Conservation (phyloP, 2,113 vertebrate species). For the Pterophyllum scalare region DNA sequence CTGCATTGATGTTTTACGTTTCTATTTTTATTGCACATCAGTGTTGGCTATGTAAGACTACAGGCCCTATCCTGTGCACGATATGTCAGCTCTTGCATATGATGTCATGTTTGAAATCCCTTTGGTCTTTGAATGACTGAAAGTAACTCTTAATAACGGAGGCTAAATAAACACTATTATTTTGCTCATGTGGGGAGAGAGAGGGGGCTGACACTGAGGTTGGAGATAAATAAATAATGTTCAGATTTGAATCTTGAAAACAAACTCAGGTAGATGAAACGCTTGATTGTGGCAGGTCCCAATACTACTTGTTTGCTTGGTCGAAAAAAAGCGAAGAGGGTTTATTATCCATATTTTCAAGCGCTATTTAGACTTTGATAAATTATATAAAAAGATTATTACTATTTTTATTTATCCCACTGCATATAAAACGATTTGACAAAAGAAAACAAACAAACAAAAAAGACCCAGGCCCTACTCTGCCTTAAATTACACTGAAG, state of each 20-base stretch:
- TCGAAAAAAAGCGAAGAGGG: not conserved
- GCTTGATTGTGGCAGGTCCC: conserved; percentile 40
- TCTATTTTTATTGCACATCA: conserved; percentile 72
- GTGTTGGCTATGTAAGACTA: conserved; percentile 62
- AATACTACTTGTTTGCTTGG: conserved; percentile 26
- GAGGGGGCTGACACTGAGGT: not conserved
- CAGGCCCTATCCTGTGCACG: conserved; percentile 51
- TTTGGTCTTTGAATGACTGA: conserved; percentile 60
- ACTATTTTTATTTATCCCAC: not conserved
- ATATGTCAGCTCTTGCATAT: conserved; percentile 55
- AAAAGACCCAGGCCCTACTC: not conserved
- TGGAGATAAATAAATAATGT: conserved; percentile 58
- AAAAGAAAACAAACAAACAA: not conserved
- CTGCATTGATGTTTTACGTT: conserved; percentile 68
- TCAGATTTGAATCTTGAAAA: conserved; percentile 45
- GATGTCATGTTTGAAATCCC: conserved; percentile 59
- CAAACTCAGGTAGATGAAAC: conserved; percentile 39
- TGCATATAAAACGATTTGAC: not conserved
- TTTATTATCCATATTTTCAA: conserved; percentile 10
- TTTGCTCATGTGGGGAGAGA: conserved; percentile 4
- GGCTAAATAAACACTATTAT: conserved; percentile 62
- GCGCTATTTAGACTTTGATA: not conserved
- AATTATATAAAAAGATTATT: not conserved
- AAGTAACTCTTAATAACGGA: conserved; percentile 55
- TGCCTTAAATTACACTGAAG: not conserved